Evolutionary conservation across 2,797 vertebrate species (phyloP), one percentile per base, ranked within the genome.

Genomic region (Hafferia zeledoni): DNA sequence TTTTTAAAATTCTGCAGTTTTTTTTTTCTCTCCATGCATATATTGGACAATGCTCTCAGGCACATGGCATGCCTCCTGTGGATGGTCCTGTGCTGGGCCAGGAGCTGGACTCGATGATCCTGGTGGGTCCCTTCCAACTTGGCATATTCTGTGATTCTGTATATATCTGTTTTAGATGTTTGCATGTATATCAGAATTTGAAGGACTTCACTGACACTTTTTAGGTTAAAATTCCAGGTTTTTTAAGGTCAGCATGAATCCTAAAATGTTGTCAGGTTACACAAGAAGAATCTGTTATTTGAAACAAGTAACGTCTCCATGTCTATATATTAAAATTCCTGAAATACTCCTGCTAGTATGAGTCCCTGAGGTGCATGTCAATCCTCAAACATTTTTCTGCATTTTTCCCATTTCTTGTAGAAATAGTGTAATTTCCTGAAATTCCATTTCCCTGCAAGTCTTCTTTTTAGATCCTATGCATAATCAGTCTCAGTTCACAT

Each of bases 401-500:
- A 8, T 60, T 94, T 89, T n/a, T 12, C 11, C 17, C 11, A 6
- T 87, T 30, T 84, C 27, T 60, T 74, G 17, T 18, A 82, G 49
- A 89, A 83, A 53, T 59, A 91, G 49, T 52, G 18, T 64, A 67
- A 77, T 92, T 87, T 90, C 80, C 64, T 83, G 59, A 87, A 83
- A 93, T 87, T 87, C 64, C 49, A 41, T 91, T 91, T 91, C 27
- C 39, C 17, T 74, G 60, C 9, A 85, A 77, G 31, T 35, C 63
- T 77, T 88, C 65, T 89, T 81, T 92, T 85, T 74, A 81, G 90
- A 92, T 64, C 68, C 12, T 64, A 22, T 11, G 13, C 19, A 60
- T 87, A 93, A 91, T 91, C 75, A 60, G 33, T 71, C 64, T 89
- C 78, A 83, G 49, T 71, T 89, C 79, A 83, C 46, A 64, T 95